Evolutionary conservation across 1,140 invertebrate species (phyloP).

Genomic region (Drosophila kikkawai): DNA sequence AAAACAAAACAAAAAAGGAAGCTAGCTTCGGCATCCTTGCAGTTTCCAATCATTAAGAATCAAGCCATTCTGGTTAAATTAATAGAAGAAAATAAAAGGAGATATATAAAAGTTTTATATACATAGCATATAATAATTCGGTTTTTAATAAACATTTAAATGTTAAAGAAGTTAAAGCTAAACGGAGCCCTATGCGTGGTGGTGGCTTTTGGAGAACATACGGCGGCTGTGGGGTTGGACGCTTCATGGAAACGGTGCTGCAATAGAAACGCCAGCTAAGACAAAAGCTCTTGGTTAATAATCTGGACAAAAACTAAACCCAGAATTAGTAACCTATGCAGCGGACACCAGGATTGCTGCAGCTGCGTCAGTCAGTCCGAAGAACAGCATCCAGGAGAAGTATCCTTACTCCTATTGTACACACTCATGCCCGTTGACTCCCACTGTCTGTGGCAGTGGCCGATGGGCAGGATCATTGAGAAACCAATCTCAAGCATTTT

Average conservation of each 20-base stretch:
- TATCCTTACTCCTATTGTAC: conserved; percentile 8
- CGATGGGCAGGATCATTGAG: background rate
- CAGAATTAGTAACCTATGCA: conserved; percentile 38
- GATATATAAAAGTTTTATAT: no score
- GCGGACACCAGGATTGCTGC: conserved; percentile 37
- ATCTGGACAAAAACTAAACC: conserved; percentile 6
- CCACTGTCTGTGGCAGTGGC: background rate
- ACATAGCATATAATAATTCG: no score
- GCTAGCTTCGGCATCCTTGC: no score
- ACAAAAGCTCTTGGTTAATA: background rate
- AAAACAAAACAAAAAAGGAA: no score
- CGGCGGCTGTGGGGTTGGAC: background rate
- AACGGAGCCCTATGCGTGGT: conserved; percentile 35
- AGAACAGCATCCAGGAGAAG: conserved; percentile 14
- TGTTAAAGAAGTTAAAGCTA: background rate
- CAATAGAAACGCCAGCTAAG: conserved; percentile 44
- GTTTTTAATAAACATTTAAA: no score
- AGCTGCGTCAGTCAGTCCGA: conserved; percentile 20
- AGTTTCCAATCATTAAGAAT: no score
- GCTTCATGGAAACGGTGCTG: conserved; percentile 4
- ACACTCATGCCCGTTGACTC: background rate
- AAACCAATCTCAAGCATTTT: background rate
- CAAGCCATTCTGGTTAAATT: no score
- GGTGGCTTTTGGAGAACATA: conserved; percentile 20
- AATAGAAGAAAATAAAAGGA: no score